phyloP scores from a whole-genome alignment of 2,888 invertebrate genomes.

The Alsophila aescularia region DNA sequence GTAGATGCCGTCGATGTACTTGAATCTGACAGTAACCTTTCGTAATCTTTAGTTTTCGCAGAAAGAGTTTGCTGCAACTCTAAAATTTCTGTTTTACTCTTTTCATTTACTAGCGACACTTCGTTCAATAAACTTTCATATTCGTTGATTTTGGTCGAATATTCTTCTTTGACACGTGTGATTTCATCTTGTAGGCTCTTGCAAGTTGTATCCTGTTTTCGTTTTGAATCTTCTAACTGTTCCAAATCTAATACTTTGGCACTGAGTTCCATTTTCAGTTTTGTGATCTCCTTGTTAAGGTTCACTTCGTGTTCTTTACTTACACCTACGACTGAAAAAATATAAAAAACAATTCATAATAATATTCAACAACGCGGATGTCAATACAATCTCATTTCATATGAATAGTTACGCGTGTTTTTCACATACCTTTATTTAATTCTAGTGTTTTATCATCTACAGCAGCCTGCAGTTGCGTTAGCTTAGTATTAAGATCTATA shows the following conservation, averaged over 20 bases:
- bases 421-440: slow-evolving; percentile 75
- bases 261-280: slow-evolving; percentile 82
- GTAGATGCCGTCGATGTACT: slow-evolving; percentile 65
- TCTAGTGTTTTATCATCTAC: slow-evolving; percentile 81
- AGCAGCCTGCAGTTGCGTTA: slow-evolving; percentile 75
- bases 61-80: slow-evolving; percentile 70
- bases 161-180: slow-evolving; percentile 65
- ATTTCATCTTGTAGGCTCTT: slow-evolving; percentile 73
- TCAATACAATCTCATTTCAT: too few relatives aligned
- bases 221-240: slow-evolving; percentile 71
- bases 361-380: neutral
- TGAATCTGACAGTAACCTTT: slow-evolving; percentile 68
- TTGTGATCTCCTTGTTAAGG: slow-evolving; percentile 79
- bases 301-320: slow-evolving; percentile 80
- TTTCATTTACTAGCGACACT: slow-evolving; percentile 72
- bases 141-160: slow-evolving; percentile 73
- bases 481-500: slow-evolving; percentile 75
- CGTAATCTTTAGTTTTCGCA: slow-evolving; percentile 70
- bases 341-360: slow-evolving; percentile 1
- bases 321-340: slow-evolving; percentile 69
- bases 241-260: slow-evolving; percentile 83
- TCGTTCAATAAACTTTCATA: slow-evolving; percentile 75
- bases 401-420: neutral
- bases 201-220: slow-evolving; percentile 65
- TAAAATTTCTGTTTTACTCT: slow-evolving; percentile 69